Conservation (phyloP, 2,797 vertebrate species). For the Cuculus canorus region DNA sequence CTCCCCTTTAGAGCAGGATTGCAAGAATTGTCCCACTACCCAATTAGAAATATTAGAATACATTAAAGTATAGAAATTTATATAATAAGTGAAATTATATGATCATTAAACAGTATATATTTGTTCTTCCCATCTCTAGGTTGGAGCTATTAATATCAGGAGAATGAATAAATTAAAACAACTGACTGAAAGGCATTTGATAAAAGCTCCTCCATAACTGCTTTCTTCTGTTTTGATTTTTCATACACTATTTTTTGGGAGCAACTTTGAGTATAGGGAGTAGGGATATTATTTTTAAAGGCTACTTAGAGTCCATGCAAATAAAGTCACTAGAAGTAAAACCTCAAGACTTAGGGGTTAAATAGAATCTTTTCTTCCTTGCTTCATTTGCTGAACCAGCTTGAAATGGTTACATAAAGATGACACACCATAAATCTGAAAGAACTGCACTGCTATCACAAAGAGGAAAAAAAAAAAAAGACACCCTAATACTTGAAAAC, state of each 20-base stretch:
- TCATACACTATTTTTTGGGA: neutral
- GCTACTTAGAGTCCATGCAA: neutral
- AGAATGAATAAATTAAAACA: neutral
- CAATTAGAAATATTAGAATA: neutral
- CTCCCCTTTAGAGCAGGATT: neutral
- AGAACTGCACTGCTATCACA: neutral
- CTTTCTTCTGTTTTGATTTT: neutral
- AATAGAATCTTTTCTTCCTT: neutral
- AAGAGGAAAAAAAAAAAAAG: neutral
- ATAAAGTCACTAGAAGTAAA: neutral
- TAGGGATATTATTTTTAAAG: neutral
- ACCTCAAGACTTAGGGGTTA: neutral
- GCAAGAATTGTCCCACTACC: neutral
- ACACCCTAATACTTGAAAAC: neutral
- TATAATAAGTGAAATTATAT: neutral
- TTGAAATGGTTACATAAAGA: neutral
- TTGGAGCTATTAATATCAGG: neutral
- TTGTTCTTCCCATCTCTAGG: neutral
- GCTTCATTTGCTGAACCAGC: neutral
- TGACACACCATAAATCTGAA: neutral
- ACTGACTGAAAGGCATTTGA: neutral
- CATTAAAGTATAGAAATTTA: neutral
- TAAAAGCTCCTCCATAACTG: neutral
- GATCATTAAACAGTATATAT: neutral
- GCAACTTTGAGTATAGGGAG: neutral